Conservation (phyloP, 2,888 invertebrate genomes). For the Amphimallon solstitiale region DNA sequence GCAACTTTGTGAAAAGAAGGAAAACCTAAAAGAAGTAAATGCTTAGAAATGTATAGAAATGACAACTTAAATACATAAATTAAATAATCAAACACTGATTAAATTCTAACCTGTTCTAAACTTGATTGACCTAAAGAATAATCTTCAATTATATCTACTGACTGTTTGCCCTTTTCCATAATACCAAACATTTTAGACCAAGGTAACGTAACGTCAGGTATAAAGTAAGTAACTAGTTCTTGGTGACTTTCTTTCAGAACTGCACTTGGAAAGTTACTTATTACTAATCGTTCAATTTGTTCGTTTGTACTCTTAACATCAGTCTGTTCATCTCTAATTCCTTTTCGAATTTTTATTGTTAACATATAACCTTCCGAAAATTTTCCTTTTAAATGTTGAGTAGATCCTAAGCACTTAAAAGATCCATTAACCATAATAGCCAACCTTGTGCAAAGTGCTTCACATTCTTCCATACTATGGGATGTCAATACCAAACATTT, state of each 20-base stretch:
- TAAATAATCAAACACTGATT: too few relatives aligned
- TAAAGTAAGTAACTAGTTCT: slow-evolving; percentile 78
- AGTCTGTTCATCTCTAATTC: slow-evolving; percentile 11
- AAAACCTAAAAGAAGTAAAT: slow-evolving; percentile 29
- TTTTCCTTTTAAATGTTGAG: slow-evolving; percentile 84
- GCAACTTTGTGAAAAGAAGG: slow-evolving; percentile 33
- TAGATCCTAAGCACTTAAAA: slow-evolving; percentile 82
- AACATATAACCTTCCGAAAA: slow-evolving; percentile 71
- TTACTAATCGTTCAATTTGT: slow-evolving; percentile 51
- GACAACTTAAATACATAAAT: not conserved
- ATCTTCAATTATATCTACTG: slow-evolving; percentile 72
- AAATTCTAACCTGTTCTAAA: slow-evolving; percentile 72
- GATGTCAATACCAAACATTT: slow-evolving; percentile 84
- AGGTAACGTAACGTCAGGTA: slow-evolving; percentile 68
- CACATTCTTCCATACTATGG: slow-evolving; percentile 90
- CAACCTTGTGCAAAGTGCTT: slow-evolving; percentile 82
- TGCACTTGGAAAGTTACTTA: slow-evolving; percentile 54
- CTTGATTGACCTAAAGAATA: slow-evolving; percentile 86
- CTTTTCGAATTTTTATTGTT: slow-evolving; percentile 61
- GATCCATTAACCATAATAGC: slow-evolving; percentile 89
- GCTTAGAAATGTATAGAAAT: not conserved
- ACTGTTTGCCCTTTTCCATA: slow-evolving; percentile 69
- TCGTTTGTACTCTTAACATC: slow-evolving; percentile 40
- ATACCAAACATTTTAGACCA: slow-evolving; percentile 83
- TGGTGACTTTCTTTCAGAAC: slow-evolving; percentile 74